Base-by-base conservation (phyloP, 1,140 invertebrate genomes). In the Drosophila hydei region DNA sequence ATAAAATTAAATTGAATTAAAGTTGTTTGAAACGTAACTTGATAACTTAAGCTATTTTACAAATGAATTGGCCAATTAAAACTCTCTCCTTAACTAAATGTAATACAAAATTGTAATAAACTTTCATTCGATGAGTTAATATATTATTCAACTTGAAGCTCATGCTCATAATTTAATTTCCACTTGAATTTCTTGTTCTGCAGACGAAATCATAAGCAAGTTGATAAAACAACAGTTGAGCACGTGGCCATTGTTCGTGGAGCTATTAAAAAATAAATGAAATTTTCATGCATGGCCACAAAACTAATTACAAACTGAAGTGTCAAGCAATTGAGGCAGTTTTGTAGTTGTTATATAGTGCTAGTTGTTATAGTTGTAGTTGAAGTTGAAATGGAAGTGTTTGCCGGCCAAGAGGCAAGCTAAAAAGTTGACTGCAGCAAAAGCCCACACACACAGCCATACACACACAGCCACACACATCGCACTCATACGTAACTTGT, bases 251-350 rank as follows among this genome's bases (percentile, higher is more conserved):
- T 65, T 56, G 30, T 58, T 23, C 54, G 36, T 65, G 16, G 4
- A 21, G 33, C 56, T 55, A 54, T 27, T 38, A 63, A 73, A 40
- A 58, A 42, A 33, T 30, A 84, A 84, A 87, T 77, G 58, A 61
- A 64, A 51, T 83, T 74, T 67, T 62, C 75, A 81, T 83, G 79
- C 79, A 68, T 84, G 79, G 79, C 79, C 79, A 70, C 83, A 81
- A 87, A 88, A 88, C 81, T 88, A 87, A 87, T 87, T 87, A 88
- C 83, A 73, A 33, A 74, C 75, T 79, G 55, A 88, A 87, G 81
- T 87, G 81, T 88, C 81, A 88, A 62, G 52, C 79, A 72, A 74
- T 79, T 74, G 68, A 69, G 77, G 77, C 67, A 48, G 59, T 72
- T 74, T 55, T 56, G 19, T 56, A 56, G 54, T 56, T 56, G 21